Evolutionary conservation across 2,888 invertebrate species (phyloP), one percentile per base, ranked within the genome.

Genomic region (Drosophila fungiperda): DNA sequence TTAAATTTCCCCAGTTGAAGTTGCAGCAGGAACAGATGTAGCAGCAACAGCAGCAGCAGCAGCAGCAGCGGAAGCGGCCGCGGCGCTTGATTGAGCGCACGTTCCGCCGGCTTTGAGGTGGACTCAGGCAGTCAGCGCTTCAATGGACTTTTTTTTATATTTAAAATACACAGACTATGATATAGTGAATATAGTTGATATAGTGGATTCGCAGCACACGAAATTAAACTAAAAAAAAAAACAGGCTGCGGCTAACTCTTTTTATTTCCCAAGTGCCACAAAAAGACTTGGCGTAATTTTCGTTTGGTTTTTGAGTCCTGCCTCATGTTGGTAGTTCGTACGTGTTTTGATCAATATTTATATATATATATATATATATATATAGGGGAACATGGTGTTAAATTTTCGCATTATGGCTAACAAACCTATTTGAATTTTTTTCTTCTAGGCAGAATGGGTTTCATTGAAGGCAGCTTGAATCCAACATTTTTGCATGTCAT

Each of bases 11-110:
- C 86, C 76, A 73, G 86, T 86, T 82, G 86, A 73, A 81, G 40
- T 9, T 9, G 40, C 45, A 15, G 20, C 20, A 4, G 73, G 59
- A 62, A 49, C 57, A 58, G 60, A 29, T 3, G 32, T 4, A 50
- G 65, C 26, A 67, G 76, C 72, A 87, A 83, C 65, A 75, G 77
- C 87, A 26, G 40, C 64, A 62, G 53, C 65, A 75, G 77, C 87
- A 26, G 40, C 64, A 62, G 53, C 57, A 58, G 59, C n/a, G 6
- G 32, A 4, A 50, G 65, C 26, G 65, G 76, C 72, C 85, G 86
- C 63, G 73, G 77, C 89, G 83, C 90, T 88, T 87, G 86, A 87
- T 87, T 87, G 86, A 90, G 90, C 90, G 82, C 86, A 87, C 90
- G 86, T 90, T 86, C 77, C 76, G 73, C 78, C 69, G 76, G 57